Base-by-base conservation (phyloP, 2,113 vertebrate species). In the Nesogale talazaci region DNA sequence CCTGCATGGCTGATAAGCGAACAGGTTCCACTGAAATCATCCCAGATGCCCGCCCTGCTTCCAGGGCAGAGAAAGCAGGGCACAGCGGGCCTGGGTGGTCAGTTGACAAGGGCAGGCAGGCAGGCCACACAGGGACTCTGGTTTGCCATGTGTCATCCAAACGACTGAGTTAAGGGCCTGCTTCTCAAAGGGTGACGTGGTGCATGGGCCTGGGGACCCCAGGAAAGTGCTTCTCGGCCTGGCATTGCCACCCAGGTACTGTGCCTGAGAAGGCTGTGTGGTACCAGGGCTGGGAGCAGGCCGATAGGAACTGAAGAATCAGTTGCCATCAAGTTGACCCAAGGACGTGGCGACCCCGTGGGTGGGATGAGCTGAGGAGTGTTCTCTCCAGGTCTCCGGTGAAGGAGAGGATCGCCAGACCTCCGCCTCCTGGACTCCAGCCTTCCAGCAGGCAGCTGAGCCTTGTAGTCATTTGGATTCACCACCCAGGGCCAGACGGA, bases 171-270 rank as follows among this genome's bases (percentile, higher is more conserved):
- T 0, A 16, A 23, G 80, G 57, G 23, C 70, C 9, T 52, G 34
- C 42, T 79, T 65, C 72, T 91, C 29, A 31, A 36, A 31, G 63
- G 29, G 65, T 3, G 25, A 36, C 25, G 0, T 10, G 36, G 69
- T 19, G 5, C 46, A 31, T 1, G 40, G 77, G 20, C 34, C 23
- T 27, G 31, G 86, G 42, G 46, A 42, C 20, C 0, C 2, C 1
- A 22, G 2, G 5, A 12, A 12, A 1, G 52, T 31, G 56, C 46
- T 61, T 59, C 77, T 70, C 56, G 4, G 31, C 29, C 52, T 27
- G 46, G 23, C 34, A 31, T 1, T 16, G 1, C 6, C 7, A 1
- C 10, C 82, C n/a, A 11, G 3, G 5, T 3, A 10, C 70, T n/a
- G 42, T 20, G n/a, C 46, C 77, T 59, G 5, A 17, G 12, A 25